Evolutionary conservation across 2,888 invertebrate species (phyloP).

Genomic region (Acrocyrtus sp.): DNA sequence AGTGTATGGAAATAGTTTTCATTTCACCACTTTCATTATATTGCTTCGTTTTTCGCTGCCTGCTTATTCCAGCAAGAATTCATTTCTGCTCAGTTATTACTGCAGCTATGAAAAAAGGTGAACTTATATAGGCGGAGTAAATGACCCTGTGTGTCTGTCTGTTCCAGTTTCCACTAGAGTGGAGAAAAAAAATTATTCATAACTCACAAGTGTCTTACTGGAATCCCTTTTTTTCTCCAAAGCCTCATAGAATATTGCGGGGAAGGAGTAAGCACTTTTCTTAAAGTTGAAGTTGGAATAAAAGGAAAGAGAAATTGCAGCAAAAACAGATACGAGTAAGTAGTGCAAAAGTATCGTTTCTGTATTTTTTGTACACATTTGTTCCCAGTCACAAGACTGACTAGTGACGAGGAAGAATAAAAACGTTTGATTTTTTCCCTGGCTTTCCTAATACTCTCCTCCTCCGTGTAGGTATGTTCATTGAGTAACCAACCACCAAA

Average conservation of each 20-base stretch:
- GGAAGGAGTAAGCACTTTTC: conserved; percentile 10
- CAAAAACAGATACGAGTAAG: conserved; percentile 10
- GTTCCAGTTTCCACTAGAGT: conserved; percentile 42
- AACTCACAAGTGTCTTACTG: conserved; percentile 29
- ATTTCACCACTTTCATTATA: background rate
- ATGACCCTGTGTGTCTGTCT: conserved; percentile 51
- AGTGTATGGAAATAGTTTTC: too few species aligned
- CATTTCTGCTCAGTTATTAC: background rate
- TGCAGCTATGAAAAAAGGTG: background rate
- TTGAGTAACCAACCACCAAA: conserved; percentile 22
- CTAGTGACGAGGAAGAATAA: conserved; percentile 2
- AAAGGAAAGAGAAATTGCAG: conserved; percentile 8
- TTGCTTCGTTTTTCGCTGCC: background rate
- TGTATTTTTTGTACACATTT: conserved; percentile 37
- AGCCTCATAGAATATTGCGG: too few species aligned
- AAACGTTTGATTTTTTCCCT: conserved; percentile 23
- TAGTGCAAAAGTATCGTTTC: too few species aligned
- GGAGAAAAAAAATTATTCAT: conserved; percentile 46
- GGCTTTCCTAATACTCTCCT: conserved; percentile 11
- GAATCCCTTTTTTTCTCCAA: conserved; percentile 7
- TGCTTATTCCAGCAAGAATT: background rate
- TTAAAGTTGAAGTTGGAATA: conserved; percentile 16
- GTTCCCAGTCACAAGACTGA: conserved; percentile 32
- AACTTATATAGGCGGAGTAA: conserved; percentile 43
- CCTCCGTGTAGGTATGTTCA: background rate